phyloP scores from a whole-genome alignment of 2,888 invertebrate species.

The Eremobia ochroleuca region DNA sequence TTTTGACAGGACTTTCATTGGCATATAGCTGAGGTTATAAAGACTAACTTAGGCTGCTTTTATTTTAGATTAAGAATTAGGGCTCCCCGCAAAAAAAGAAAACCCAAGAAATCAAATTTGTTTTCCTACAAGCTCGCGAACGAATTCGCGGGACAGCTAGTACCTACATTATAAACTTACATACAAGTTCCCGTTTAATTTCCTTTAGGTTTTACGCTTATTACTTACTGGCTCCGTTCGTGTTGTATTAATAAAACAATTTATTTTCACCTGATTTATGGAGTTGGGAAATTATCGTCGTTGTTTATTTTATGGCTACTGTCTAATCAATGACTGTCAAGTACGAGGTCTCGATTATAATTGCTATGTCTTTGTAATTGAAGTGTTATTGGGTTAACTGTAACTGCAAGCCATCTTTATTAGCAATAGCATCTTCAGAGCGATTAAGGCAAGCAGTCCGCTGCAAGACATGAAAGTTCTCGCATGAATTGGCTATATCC shows the following conservation, averaged over 20 bases:
- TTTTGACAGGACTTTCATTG: not conserved
- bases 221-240: conserved; percentile 9
- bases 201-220: conserved; percentile 43
- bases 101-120: not conserved
- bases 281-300: conserved; percentile 17
- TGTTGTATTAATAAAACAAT: conserved; percentile 36
- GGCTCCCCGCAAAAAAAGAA: not conserved
- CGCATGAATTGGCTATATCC: not conserved
- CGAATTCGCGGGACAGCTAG: not conserved
- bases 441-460: not conserved
- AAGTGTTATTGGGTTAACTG: conserved; percentile 8
- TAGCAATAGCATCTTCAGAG: not conserved
- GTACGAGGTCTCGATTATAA: not conserved
- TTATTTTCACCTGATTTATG: conserved; percentile 28
- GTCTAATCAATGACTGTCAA: conserved; percentile 7
- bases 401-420: not conserved
- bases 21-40: not conserved
- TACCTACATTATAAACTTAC: conserved; percentile 12
- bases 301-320: conserved; percentile 10
- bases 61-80: not conserved
- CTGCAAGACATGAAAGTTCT: not conserved
- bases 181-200: conserved; percentile 44
- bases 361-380: not conserved
- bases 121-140: not conserved
- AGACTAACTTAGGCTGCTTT: too few relatives aligned